Conservation (phyloP, 2,113 vertebrate genomes). For the Tachysurus vachellii region DNA sequence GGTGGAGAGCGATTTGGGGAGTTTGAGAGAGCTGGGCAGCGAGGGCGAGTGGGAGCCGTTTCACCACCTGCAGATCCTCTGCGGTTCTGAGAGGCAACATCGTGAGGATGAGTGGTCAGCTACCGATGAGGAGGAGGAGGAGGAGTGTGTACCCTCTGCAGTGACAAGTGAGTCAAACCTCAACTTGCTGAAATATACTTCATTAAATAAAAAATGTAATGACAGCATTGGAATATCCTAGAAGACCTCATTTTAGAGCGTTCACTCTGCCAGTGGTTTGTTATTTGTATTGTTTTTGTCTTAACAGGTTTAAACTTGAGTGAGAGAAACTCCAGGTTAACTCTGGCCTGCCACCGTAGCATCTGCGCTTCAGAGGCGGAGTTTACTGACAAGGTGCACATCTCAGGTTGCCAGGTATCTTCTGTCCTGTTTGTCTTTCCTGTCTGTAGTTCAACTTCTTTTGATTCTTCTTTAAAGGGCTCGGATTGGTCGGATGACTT, state of each 20-base stretch:
- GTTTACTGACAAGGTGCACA: slow-evolving; percentile 76
- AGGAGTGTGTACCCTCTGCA: slow-evolving; percentile 68
- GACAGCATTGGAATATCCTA: not conserved
- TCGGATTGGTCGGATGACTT: slow-evolving; percentile 86
- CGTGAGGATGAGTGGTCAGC: slow-evolving; percentile 53
- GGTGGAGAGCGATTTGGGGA: slow-evolving; percentile 39
- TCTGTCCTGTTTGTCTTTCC: not conserved
- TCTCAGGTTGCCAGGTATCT: not conserved
- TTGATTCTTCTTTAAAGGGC: slow-evolving; percentile 67
- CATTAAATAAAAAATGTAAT: not conserved
- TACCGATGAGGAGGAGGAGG: slow-evolving; percentile 64
- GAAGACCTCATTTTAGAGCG: not conserved
- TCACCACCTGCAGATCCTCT: slow-evolving; percentile 43
- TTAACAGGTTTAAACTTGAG: slow-evolving; percentile 25
- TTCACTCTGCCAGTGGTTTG: not conserved
- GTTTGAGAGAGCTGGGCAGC: slow-evolving; percentile 36
- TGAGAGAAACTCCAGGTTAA: slow-evolving; percentile 15
- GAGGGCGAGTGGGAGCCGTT: slow-evolving; percentile 64
- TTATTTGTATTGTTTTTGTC: not conserved
- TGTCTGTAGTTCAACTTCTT: not conserved
- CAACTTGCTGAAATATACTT: not conserved
- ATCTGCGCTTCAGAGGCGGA: slow-evolving; percentile 62
- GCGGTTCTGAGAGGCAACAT: not conserved
- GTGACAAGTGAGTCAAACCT: slow-evolving; percentile 69
- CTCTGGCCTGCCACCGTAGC: slow-evolving; percentile 37